Evolutionary conservation across 2,797 vertebrate species (phyloP).

Genomic region (Uromys caudimaculatus): DNA sequence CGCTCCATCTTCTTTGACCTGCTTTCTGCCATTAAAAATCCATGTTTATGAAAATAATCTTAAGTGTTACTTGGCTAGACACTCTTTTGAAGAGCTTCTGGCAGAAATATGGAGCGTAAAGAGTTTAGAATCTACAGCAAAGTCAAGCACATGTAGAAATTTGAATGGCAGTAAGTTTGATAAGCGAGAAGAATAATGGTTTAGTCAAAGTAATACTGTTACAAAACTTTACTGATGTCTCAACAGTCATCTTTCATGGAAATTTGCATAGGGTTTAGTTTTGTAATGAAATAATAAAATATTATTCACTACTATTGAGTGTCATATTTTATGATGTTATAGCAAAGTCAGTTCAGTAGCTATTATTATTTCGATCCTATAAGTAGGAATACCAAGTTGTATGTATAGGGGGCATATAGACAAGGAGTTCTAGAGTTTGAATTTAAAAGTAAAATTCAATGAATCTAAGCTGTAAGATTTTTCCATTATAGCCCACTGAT

Average conservation of each 20-base stretch:
- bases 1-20: neutral
- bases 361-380: neutral
- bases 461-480: neutral
- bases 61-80: neutral
- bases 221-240: neutral
- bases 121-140: neutral
- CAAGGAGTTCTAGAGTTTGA: neutral
- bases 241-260: neutral
- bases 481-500: neutral
- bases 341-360: neutral
- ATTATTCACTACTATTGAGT: neutral
- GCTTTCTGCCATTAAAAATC: neutral
- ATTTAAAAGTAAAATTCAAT: neutral
- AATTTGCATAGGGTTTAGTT: neutral
- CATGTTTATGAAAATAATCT: neutral
- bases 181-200: neutral
- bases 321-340: neutral
- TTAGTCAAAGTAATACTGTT: neutral
- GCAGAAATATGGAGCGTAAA: neutral
- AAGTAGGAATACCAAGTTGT: neutral
- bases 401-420: neutral
- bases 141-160: neutral
- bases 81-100: neutral
- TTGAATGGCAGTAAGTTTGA: neutral
- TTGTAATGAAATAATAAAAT: constrained; percentile 12